These are phyloP conservation scores for Chionis minor DNA, from an alignment of 2,113 vertebrate species.

Conservation along the genomic window DNA sequence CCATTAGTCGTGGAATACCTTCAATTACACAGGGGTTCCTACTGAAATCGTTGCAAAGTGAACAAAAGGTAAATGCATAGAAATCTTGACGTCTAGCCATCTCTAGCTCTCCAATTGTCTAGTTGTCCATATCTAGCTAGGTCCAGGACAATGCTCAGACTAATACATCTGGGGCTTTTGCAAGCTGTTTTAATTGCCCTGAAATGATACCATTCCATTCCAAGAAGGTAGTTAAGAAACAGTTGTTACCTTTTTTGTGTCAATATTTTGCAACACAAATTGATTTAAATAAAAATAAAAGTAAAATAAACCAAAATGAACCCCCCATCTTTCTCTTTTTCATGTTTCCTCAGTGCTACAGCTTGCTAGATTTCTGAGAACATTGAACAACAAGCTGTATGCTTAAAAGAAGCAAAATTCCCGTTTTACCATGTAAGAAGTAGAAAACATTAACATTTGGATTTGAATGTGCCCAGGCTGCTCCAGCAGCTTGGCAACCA, in stretches of 20 bases:
- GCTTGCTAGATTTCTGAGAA: background rate
- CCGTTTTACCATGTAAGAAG: background rate
- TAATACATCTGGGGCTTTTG: background rate
- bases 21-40: background rate
- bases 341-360: background rate
- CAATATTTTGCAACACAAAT: background rate
- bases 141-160: background rate
- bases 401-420: background rate
- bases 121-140: background rate
- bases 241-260: background rate
- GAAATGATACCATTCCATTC: background rate
- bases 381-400: background rate
- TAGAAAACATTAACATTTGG: slow-evolving; percentile 3
- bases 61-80: background rate
- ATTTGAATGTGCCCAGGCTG: background rate
- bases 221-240: background rate
- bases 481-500: background rate
- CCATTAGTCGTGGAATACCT: background rate
- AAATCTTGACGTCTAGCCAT: background rate
- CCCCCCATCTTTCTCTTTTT: background rate
- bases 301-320: background rate
- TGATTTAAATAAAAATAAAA: background rate
- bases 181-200: background rate
- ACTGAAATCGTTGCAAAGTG: background rate
- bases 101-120: background rate